Base-by-base conservation (phyloP, 2,888 invertebrate species). In the Stenodema calcarata region DNA sequence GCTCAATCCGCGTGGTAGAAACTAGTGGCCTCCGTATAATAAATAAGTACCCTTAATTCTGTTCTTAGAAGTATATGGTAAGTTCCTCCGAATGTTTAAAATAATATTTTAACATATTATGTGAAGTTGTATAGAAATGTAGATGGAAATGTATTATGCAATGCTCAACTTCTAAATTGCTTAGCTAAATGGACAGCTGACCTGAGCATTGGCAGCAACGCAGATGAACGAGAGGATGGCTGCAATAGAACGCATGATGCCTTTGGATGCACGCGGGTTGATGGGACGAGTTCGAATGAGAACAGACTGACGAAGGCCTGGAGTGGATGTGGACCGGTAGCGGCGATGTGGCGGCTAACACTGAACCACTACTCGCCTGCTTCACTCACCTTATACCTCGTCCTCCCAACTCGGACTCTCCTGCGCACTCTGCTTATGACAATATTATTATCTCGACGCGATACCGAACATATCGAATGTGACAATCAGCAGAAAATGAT, bases 141-240 rank as follows among this genome's bases (percentile, higher is more conserved):
- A 35, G 2, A 35, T 7, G 7, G 2, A 35, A 7, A 35, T 35
- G 4, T 7, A 7, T 4, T 35, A 7, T 35, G 35, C 35, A 35
- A 7, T 35, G 35, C 2, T 35, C 7, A 7, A 35, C 4, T 35
- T 35, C 2, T 35, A 35, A 35, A 54, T 18, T 54, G 3, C 18
- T 18, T 16, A 3, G 18, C 18, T 7, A 54, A 4, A 54, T 54
- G 16, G 18, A 3, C 18, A 18, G 6, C 54, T 54, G 11, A 82
- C 82, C 82, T 82, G 82, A 41, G 82, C 82, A n/a, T 82, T 82
- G 70, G 47, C 82, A n/a, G 70, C 47, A 35, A 69, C 69, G 70
- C 82, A 82, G 18, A 82, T n/a, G 82, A 82, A 82, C 1, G 69
- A 42, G 30, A 82, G 41, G 11, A 82, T 23, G 16, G 80, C 80